phyloP scores from a whole-genome alignment of 2,113 vertebrate genomes.

The Gadus chalcogrammus region DNA sequence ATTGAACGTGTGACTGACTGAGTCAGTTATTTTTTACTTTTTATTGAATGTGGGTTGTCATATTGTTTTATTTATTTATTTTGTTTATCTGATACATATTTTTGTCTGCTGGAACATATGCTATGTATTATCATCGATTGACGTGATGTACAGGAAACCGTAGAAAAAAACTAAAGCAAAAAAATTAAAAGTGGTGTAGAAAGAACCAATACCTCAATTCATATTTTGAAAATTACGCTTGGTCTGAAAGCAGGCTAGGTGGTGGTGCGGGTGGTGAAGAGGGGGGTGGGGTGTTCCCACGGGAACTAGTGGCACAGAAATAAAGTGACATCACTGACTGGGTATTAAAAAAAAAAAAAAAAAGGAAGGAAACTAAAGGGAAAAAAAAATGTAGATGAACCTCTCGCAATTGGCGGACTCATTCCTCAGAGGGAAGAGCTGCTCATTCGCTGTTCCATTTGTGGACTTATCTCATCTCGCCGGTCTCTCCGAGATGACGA shows the following conservation, averaged over 20 bases:
- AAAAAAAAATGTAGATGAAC: constrained; percentile 59
- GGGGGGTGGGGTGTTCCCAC: constrained; percentile 36
- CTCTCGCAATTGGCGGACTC: constrained; percentile 60
- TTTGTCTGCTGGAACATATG: constrained; percentile 17
- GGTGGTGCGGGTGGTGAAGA: no score
- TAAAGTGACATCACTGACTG: constrained; percentile 71
- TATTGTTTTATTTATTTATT: constrained; percentile 3
- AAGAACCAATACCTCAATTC: constrained; percentile 66
- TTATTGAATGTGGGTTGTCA: constrained; percentile 16
- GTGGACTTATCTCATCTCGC: constrained; percentile 51
- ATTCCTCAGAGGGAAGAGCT: constrained; percentile 69
- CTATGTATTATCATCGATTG: constrained; percentile 33
- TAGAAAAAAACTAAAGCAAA: not conserved
- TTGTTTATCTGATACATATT: not conserved
- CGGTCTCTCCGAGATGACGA: constrained; percentile 54
- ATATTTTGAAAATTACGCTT: constrained; percentile 66
- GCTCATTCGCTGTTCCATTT: constrained; percentile 69
- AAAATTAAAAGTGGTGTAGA: constrained; percentile 33
- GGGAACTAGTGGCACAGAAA: constrained; percentile 72
- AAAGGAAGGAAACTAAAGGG: not conserved
- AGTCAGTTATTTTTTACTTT: constrained; percentile 10
- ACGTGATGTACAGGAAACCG: constrained; percentile 48
- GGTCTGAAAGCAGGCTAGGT: constrained; percentile 66
- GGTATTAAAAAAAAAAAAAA: constrained; percentile 66
- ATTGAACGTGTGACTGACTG: constrained; percentile 13